Evolutionary conservation across 2,113 vertebrate genomes (phyloP).

Genomic region (Rafetus swinhoei): DNA sequence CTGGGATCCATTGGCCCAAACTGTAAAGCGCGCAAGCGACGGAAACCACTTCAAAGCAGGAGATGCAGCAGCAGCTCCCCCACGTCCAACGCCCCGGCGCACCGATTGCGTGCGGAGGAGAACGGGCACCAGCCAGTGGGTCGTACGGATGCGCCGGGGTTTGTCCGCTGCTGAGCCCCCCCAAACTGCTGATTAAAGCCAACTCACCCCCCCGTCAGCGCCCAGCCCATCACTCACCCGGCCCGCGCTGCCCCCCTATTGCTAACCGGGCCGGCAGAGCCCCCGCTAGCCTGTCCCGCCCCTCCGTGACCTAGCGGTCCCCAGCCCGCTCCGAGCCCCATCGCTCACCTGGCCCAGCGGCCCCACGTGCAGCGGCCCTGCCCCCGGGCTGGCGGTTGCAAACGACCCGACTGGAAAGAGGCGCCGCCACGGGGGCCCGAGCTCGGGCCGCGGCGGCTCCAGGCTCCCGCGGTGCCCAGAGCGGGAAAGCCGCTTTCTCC

Average conservation of each 20-base stretch:
- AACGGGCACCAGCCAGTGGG: not conserved
- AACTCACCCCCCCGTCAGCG: not conserved
- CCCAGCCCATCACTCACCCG: too few species aligned
- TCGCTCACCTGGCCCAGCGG: too few species aligned
- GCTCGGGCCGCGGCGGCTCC: not conserved
- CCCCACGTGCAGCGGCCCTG: not conserved
- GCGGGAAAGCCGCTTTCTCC: fast-evolving
- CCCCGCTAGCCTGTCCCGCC: too few species aligned
- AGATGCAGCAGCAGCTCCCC: fast-evolving
- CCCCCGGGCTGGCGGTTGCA: not conserved
- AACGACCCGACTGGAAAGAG: not conserved
- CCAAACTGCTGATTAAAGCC: not conserved
- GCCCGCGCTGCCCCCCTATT: too few species aligned
- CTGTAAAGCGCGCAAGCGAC: too few species aligned
- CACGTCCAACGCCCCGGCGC: not conserved
- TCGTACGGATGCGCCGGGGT: fast-evolving
- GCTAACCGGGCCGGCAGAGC: too few species aligned
- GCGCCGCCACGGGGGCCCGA: not conserved
- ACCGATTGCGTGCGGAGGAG: not conserved
- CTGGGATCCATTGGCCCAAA: too few species aligned
- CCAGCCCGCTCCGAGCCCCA: too few species aligned
- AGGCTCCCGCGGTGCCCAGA: not conserved
- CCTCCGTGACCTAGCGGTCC: too few species aligned
- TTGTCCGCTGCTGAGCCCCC: not conserved
- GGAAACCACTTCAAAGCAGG: too few species aligned